Evolutionary conservation across 2,113 vertebrate species (phyloP).

Genomic region (Salvelinus alpinus): DNA sequence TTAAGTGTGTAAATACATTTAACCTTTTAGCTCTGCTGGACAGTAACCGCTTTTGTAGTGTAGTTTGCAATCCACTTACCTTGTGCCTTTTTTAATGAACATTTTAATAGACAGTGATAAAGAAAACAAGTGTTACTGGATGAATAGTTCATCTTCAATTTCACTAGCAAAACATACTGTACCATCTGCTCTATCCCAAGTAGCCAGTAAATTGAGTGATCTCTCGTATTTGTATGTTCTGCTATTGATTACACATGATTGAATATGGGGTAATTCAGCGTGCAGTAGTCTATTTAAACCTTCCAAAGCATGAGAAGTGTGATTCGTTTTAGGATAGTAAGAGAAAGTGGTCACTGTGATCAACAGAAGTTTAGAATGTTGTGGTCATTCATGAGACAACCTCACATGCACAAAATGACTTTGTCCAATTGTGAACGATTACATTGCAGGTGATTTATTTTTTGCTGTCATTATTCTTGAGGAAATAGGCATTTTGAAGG

Average conservation of each 20-base stretch:
- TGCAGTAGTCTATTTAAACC: background rate
- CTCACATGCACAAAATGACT: background rate
- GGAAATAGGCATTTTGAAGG: background rate
- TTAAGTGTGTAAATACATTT: slow-evolving; percentile 54
- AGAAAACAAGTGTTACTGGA: slow-evolving; percentile 21
- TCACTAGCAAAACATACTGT: slow-evolving; percentile 24
- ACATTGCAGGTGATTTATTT: background rate
- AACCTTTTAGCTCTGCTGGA: slow-evolving; percentile 46
- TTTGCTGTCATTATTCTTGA: background rate
- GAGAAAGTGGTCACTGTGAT: background rate
- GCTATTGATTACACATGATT: background rate
- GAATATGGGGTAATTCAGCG: background rate
- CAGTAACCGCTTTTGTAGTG: slow-evolving; percentile 53
- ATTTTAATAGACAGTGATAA: slow-evolving; percentile 33
- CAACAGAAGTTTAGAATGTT: background rate
- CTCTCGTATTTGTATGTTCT: background rate
- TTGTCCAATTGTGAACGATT: background rate
- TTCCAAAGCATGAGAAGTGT: slow-evolving; percentile 1
- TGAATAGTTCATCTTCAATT: slow-evolving; percentile 5
- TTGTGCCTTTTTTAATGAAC: slow-evolving; percentile 73
- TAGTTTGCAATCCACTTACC: slow-evolving; percentile 63
- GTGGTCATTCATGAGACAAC: background rate
- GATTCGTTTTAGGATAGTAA: background rate
- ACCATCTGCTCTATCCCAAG: slow-evolving; percentile 27
- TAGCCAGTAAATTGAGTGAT: slow-evolving; percentile 11